Conservation (phyloP, 2,888 invertebrate species). For the Bombylius major region DNA sequence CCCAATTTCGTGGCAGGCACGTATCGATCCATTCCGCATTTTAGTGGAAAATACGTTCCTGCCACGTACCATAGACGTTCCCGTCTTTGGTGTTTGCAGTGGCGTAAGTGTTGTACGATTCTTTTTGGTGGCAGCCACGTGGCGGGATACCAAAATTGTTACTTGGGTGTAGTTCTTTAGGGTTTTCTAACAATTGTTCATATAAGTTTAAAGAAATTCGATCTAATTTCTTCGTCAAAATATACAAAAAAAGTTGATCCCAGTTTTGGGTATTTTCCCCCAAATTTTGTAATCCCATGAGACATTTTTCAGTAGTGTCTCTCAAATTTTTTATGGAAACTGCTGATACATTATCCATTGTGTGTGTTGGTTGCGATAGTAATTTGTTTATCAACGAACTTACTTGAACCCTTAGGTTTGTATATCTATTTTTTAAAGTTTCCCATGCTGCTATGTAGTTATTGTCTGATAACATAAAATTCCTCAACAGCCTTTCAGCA, state of each 20-base stretch:
- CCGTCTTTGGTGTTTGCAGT: too few relatives aligned
- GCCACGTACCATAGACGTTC: too few relatives aligned
- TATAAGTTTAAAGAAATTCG: neutral
- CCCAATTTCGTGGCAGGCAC: too few relatives aligned
- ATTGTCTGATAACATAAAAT: neutral
- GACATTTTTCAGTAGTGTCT: too few relatives aligned
- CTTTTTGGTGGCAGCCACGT: too few relatives aligned
- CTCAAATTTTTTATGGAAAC: neutral
- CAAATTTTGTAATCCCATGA: neutral
- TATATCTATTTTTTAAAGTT: neutral
- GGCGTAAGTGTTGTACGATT: too few relatives aligned
- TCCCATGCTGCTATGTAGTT: neutral
- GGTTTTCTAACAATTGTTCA: neutral
- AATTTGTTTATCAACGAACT: neutral
- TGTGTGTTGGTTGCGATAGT: neutral
- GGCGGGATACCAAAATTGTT: too few relatives aligned
- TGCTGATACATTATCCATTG: neutral
- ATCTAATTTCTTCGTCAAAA: neutral
- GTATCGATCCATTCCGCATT: too few relatives aligned
- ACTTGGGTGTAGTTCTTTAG: neutral
- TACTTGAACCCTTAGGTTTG: neutral
- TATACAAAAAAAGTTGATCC: neutral
- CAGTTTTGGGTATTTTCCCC: neutral
- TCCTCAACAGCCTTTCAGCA: neutral
- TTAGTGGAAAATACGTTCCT: too few relatives aligned